Base-by-base conservation (phyloP, 2,888 invertebrate genomes). In the Heliconius aoede region DNA sequence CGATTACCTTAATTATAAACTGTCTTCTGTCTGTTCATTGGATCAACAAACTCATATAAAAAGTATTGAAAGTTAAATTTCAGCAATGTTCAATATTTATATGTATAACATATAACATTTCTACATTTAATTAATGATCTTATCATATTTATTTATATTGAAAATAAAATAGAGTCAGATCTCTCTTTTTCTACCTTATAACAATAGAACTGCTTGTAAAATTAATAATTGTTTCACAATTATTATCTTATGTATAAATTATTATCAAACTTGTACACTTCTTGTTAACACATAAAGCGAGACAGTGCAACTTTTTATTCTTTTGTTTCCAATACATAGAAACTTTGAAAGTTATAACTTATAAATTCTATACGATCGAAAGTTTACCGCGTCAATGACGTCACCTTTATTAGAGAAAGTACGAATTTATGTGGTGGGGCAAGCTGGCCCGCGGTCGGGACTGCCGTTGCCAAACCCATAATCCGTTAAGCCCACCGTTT, bases 321-420 rank as follows among this genome's bases (percentile, higher is more conserved):
- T 60, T 15, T 72, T 73, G 69, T 76, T 74, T 36, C n/a, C 55
- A 51, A 58, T 40, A 76, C 24, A 74, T 74, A 73, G 46, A 65
- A 76, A 78, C 68, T 78, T 78, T 76, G 65, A 61, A 78, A 78
- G 74, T 78, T 78, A 78, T 73, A 55, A 78, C 73, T 78, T 83
- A 86, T 88, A 89, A 78, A 69, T 75, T 72, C 60, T 74, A 72
- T 67, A 46, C 78, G 74, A 79, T 80, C 76, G 79, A 76, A 79
- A 79, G 74, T 89, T 88, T 86, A 88, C 88, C 89, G 88, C 88
- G 84, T 82, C 81, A 87, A 84, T 94, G 94, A 94, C 92, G 94
- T 94, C 94, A 94, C 90, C 91, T 91, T 89, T 89, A 90, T 91
- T 91, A 89, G 89, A 89, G 87, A 90, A 91, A 86, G 83, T 86